These are phyloP conservation scores for Metellina segmentata DNA, from an alignment of 2,888 invertebrate genomes.

Conservation along the genomic window DNA sequence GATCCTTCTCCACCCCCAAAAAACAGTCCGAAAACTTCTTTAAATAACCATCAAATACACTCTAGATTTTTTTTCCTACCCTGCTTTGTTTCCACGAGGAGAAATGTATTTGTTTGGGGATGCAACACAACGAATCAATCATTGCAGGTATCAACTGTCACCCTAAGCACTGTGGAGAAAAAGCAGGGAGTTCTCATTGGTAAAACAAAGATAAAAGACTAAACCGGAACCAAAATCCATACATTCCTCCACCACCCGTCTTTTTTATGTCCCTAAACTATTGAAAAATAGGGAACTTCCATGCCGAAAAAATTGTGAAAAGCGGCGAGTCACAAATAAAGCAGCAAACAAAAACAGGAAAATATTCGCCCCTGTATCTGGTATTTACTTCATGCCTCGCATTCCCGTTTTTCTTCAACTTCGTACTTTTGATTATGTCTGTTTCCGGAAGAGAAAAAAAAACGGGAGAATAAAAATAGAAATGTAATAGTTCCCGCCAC, in stretches of 20 bases:
- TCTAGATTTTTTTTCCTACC: neutral
- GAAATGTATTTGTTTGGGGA: neutral
- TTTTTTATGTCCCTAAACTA: neutral
- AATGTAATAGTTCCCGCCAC: neutral
- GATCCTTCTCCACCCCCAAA: neutral
- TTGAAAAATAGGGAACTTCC: neutral
- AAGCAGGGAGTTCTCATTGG: neutral
- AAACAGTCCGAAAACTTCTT: neutral
- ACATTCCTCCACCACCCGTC: neutral
- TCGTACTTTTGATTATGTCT: constrained; percentile 37
- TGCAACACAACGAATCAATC: constrained; percentile 39
- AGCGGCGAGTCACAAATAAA: too few relatives aligned
- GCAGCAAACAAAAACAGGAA: neutral
- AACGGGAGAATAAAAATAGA: neutral
- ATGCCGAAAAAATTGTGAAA: neutral
- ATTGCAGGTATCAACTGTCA: constrained; percentile 35
- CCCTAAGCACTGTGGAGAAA: neutral
- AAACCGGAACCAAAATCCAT: neutral
- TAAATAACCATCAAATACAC: neutral
- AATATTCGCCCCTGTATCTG: neutral
- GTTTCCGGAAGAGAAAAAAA: neutral
- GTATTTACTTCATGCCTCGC: constrained; percentile 11
- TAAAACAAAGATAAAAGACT: constrained; percentile 1
- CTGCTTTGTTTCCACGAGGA: neutral
- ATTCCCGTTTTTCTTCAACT: neutral